Conservation (phyloP, 2,113 vertebrate species). For the Aspidoscelis tigris region DNA sequence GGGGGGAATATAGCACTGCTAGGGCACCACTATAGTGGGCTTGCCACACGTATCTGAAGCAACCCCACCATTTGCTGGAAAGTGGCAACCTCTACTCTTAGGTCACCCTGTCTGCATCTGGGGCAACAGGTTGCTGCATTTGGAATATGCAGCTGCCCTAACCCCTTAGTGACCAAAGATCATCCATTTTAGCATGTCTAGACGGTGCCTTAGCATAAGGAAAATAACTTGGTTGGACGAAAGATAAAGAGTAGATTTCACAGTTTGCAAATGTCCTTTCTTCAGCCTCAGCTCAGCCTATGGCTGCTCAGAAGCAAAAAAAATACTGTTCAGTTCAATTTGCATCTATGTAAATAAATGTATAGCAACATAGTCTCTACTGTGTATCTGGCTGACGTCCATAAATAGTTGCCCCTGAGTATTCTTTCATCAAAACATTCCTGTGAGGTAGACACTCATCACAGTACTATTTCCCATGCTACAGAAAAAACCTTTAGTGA, state of each 20-base stretch:
- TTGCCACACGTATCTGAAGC: too few relatives aligned
- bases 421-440: background rate
- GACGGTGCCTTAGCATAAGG: too few relatives aligned
- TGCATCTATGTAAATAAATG: background rate
- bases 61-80: too few relatives aligned
- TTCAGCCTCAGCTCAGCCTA: background rate
- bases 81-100: too few relatives aligned
- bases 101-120: too few relatives aligned
- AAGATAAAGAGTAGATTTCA: background rate
- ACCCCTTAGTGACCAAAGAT: too few relatives aligned
- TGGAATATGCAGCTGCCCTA: too few relatives aligned
- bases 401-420: background rate
- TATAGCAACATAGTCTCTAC: background rate
- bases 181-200: too few relatives aligned
- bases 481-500: background rate
- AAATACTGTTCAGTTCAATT: background rate
- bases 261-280: background rate
- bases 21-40: too few relatives aligned
- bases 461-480: background rate
- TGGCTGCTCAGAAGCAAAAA: background rate
- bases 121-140: too few relatives aligned
- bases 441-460: background rate
- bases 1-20: too few relatives aligned
- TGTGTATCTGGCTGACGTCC: background rate
- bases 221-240: background rate